phyloP scores from a whole-genome alignment of 2,888 invertebrate genomes.

The Drosophila anomalata region DNA sequence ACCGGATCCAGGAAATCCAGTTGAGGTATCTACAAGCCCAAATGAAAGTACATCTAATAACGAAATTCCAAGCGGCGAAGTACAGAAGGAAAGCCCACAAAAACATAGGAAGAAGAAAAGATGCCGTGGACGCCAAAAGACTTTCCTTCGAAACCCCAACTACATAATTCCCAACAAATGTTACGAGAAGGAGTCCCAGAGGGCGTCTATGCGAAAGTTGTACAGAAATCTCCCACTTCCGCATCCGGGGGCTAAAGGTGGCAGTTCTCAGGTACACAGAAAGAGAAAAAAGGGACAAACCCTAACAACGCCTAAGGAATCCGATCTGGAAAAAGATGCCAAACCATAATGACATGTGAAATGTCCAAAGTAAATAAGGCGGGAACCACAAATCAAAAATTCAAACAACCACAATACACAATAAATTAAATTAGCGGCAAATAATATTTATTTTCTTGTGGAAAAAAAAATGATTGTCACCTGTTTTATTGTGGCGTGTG shows the following conservation, averaged over 20 bases:
- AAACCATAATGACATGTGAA: constrained; percentile 52
- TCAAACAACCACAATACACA: constrained; percentile 58
- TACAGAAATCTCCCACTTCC: background rate
- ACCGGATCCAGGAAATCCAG: background rate
- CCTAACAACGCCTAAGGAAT: background rate
- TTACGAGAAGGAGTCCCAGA: background rate
- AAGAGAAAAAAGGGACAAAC: background rate
- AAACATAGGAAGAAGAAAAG: background rate
- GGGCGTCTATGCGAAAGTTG: no score
- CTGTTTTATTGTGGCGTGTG: constrained; percentile 39
- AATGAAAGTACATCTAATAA: background rate
- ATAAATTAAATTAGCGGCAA: constrained; percentile 66
- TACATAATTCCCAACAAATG: constrained; percentile 16
- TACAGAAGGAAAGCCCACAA: background rate
- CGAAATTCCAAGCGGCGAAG: background rate
- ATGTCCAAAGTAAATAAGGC: constrained; percentile 44
- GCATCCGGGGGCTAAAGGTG: constrained; percentile 2
- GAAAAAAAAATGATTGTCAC: constrained; percentile 49
- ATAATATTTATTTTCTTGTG: constrained; percentile 35
- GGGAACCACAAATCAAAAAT: constrained; percentile 45
- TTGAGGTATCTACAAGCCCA: background rate
- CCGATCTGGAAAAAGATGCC: background rate
- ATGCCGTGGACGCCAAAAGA: constrained; percentile 10
- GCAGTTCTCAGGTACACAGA: background rate
- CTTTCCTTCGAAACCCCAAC: constrained; percentile 49